Percentiles rank a stretch among this genome's conserved stretches.
Conservation (phyloP, 2,113 vertebrate species). For the Taurulus bubalis region DNA sequence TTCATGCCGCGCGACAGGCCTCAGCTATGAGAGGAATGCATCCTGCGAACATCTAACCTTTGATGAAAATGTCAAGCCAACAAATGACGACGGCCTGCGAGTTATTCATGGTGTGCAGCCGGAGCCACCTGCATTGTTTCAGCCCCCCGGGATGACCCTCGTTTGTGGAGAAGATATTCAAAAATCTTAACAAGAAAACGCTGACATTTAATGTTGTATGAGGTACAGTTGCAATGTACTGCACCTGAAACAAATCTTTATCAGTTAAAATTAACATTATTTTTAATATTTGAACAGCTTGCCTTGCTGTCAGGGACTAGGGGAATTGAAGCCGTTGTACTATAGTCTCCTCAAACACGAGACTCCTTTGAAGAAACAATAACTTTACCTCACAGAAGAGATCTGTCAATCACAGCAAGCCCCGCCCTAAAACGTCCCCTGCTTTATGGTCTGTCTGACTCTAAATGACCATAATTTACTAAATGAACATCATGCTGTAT, state of each 20-base stretch:
- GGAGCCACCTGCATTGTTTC: constrained; percentile 44
- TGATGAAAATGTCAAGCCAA: constrained; percentile 64
- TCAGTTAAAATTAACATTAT: no score
- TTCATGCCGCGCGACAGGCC: constrained; percentile 1
- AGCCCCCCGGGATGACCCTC: not conserved
- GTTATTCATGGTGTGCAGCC: constrained; percentile 54
- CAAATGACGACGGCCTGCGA: constrained; percentile 20
- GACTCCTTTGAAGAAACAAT: no score
- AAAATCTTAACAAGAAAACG: not conserved
- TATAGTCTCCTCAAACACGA: no score
- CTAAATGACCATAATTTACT: no score
- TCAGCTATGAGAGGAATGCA: constrained; percentile 39
- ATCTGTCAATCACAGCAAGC: no score
- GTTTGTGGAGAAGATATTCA: constrained; percentile 9
- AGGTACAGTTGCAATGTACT: not conserved
- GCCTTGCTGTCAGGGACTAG: not conserved
- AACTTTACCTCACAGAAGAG: no score
- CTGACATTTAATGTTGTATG: not conserved
- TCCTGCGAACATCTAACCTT: constrained; percentile 67
- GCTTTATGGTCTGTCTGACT: no score
- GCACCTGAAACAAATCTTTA: not conserved
- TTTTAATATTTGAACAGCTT: not conserved
- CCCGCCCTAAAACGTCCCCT: no score
- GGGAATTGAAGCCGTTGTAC: no score
- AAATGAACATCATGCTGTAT: no score